phyloP scores from a whole-genome alignment of 1,140 invertebrate species.

The Teleopsis dalmanni region DNA sequence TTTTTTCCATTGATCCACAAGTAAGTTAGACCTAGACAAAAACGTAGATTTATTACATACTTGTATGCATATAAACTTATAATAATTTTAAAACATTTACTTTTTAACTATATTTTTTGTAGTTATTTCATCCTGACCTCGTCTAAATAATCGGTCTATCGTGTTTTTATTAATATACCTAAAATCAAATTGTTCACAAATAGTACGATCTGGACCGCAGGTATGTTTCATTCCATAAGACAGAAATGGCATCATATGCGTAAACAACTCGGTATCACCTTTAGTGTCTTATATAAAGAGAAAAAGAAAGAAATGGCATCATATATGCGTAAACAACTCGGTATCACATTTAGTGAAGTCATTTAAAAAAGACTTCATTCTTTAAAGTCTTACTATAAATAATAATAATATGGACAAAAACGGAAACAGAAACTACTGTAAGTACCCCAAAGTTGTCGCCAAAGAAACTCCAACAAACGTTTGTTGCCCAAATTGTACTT shows the following conservation, averaged over 20 bases:
- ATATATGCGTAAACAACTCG: not conserved
- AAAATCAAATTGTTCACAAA: conserved; percentile 99
- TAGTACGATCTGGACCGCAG: conserved; percentile 93
- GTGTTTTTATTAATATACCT: no score
- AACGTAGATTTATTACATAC: no score
- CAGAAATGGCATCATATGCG: conserved; percentile 98
- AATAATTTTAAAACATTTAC: no score
- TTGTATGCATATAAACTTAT: no score
- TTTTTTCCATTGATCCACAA: conserved; percentile 94
- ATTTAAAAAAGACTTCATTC: conserved; percentile 86
- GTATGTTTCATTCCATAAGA: conserved; percentile 97
- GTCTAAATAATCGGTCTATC: no score
- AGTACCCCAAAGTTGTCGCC: conserved; percentile 92
- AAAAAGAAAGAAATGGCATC: no score
- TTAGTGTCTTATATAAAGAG: conserved; percentile 52
- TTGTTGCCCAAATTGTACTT: conserved; percentile 82
- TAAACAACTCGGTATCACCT: conserved; percentile 78
- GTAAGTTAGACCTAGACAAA: conserved; percentile 57
- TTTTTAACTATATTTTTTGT: conserved; percentile 49
- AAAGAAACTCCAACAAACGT: conserved; percentile 82
- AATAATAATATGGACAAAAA: not conserved
- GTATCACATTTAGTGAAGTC: conserved; percentile 67
- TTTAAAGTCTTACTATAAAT: conserved; percentile 55
- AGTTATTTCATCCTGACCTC: conserved; percentile 95
- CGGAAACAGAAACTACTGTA: not conserved